These are phyloP conservation scores for Sparus aurata DNA, from an alignment of 2,797 vertebrate genomes.

Conservation along the genomic window DNA sequence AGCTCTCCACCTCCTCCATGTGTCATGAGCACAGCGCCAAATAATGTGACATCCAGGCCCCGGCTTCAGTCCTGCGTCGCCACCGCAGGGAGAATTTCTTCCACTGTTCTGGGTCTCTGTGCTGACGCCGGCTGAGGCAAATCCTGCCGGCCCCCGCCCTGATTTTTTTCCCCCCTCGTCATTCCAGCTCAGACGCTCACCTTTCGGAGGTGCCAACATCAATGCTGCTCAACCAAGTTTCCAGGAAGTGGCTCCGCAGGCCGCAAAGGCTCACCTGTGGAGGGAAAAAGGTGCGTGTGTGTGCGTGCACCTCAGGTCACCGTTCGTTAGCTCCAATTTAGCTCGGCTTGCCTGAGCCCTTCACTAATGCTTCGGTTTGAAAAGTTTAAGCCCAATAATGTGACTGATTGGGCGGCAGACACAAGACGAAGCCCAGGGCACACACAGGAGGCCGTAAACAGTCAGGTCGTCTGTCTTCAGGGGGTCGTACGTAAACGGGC, in stretches of 20 bases:
- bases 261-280: conserved; percentile 64
- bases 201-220: conserved; percentile 68
- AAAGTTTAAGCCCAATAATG: conserved; percentile 54
- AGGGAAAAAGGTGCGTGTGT: conserved; percentile 18
- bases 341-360: conserved; percentile 54
- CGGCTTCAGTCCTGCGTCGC: conserved; percentile 4
- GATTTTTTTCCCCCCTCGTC: conserved; percentile 23
- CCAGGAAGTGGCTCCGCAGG: conserved; percentile 66
- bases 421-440: conserved; percentile 19
- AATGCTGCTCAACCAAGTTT: conserved; percentile 68
- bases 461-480: conserved; percentile 34
- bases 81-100: conserved; percentile 51
- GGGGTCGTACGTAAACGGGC: conserved; percentile 23
- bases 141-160: conserved; percentile 45
- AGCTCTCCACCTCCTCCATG: conserved; percentile 47
- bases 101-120: conserved; percentile 48
- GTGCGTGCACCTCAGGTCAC: conserved; percentile 38
- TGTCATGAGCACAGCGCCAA: conserved; percentile 47
- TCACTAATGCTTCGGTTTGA: conserved; percentile 58
- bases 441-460: conserved; percentile 42
- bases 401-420: conserved; percentile 50
- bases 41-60: conserved; percentile 58
- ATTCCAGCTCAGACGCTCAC: conserved; percentile 48
- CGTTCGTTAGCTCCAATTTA: conserved; percentile 74
- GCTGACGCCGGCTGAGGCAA: conserved; percentile 63